These are phyloP conservation scores for Oreonectes daqikongensis DNA, from an alignment of 2,797 vertebrate genomes.

Conservation along the genomic window DNA sequence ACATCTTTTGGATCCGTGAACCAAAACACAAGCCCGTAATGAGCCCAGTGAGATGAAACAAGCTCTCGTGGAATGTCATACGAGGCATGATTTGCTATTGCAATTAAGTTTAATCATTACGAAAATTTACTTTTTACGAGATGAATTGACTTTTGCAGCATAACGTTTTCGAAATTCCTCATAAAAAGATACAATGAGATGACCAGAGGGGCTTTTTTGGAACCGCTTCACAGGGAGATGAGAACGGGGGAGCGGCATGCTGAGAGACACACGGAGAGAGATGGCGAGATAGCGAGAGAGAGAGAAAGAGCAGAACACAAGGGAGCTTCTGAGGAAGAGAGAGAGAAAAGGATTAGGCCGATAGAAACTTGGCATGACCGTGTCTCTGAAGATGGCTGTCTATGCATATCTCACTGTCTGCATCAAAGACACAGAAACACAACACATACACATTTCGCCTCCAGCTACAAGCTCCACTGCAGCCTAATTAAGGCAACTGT, in stretches of 20 bases:
- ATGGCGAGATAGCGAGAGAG: conserved; percentile 54
- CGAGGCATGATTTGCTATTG: conserved; percentile 53
- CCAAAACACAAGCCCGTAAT: conserved; percentile 42
- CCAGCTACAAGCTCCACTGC: conserved; percentile 86
- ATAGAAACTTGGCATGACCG: conserved; percentile 78
- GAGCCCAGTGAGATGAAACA: conserved; percentile 47
- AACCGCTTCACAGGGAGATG: conserved; percentile 48
- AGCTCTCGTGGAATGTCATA: conserved; percentile 44
- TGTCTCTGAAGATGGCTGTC: conserved; percentile 72
- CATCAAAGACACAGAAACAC: conserved; percentile 77
- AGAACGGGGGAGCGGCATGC: conserved; percentile 29
- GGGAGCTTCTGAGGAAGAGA: conserved; percentile 41
- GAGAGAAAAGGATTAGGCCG: conserved; percentile 61
- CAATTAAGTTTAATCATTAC: conserved; percentile 58
- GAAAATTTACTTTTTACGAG: conserved; percentile 67
- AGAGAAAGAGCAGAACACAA: conserved; percentile 51
- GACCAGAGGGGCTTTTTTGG: conserved; percentile 56
- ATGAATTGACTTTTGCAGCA: conserved; percentile 58
- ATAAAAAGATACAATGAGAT: conserved; percentile 57
- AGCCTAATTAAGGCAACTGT: conserved; percentile 99
- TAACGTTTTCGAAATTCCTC: conserved; percentile 49
- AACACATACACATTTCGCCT: conserved; percentile 70
- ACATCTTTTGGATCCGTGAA: conserved; percentile 51
- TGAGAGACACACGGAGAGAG: conserved; percentile 57
- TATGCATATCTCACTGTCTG: conserved; percentile 79